Evolutionary conservation across 2,113 vertebrate genomes (phyloP).

Genomic region (Chlorodrepanis virens): DNA sequence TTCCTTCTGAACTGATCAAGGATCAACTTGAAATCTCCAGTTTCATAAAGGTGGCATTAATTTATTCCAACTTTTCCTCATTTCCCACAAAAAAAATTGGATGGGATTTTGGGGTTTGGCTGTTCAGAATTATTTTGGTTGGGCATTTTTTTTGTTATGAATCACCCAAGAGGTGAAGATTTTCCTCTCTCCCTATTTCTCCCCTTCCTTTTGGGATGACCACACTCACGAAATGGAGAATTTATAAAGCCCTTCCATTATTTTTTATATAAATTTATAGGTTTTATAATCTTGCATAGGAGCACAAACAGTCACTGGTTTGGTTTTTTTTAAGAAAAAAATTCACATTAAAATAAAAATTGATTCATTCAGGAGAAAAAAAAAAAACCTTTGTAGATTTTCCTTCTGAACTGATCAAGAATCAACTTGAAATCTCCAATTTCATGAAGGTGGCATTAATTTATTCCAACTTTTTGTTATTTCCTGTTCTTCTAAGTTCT

Average conservation of each 20-base stretch:
- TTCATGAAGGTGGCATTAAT: no score
- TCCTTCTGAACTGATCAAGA: no score
- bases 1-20: neutral
- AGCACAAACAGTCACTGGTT: neutral
- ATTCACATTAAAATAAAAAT: no score
- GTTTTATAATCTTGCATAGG: neutral
- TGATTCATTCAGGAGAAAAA: no score
- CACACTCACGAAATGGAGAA: neutral
- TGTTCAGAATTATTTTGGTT: neutral
- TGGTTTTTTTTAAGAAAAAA: no score
- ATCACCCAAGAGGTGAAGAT: no score
- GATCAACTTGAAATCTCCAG: neutral
- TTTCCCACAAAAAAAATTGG: neutral
- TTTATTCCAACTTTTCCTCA: neutral
- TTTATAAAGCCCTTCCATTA: neutral
- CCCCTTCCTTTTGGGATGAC: neutral
- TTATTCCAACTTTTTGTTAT: no score
- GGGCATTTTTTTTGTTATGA: accelerated
- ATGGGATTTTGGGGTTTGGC: neutral
- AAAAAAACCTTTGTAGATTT: no score
- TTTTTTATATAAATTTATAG: neutral
- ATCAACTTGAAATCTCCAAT: no score
- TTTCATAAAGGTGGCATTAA: accelerated
- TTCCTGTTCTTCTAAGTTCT: no score
- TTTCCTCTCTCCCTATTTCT: neutral